A percentile compares a stretch with the other conserved stretches of the same genome.
Evolutionary conservation across 2,113 vertebrate species (phyloP).

Genomic region (Neolamprologus devosi): DNA sequence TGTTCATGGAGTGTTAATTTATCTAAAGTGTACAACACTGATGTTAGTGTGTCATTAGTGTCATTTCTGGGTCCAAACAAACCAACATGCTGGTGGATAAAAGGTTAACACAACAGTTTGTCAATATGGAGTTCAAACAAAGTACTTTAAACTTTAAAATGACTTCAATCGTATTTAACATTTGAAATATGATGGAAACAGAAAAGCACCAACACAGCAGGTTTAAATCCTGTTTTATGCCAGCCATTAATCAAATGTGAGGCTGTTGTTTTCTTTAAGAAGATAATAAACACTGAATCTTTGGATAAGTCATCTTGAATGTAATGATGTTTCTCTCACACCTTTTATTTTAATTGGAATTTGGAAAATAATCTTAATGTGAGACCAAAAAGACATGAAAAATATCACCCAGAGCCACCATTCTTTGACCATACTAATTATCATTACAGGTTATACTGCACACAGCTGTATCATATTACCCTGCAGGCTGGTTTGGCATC

Average conservation of each 20-base stretch:
- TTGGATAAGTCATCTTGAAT: background rate
- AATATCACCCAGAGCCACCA: background rate
- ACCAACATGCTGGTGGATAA: background rate
- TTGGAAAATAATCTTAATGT: background rate
- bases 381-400: background rate
- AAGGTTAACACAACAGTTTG: background rate
- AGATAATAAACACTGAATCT: background rate
- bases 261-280: background rate
- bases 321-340: background rate
- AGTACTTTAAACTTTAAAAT: background rate
- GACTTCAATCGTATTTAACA: background rate
- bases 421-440: background rate
- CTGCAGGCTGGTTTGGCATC: background rate
- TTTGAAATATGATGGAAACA: background rate
- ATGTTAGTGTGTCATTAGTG: background rate
- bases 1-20: background rate
- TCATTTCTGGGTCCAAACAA: background rate
- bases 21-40: background rate
- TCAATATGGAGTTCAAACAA: background rate
- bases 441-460: background rate
- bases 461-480: background rate
- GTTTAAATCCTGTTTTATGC: background rate
- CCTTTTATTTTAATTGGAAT: rapidly evolving
- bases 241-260: background rate
- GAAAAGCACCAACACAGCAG: background rate